Conservation (phyloP, 1,140 invertebrate genomes). For the Argopecten irradians region DNA sequence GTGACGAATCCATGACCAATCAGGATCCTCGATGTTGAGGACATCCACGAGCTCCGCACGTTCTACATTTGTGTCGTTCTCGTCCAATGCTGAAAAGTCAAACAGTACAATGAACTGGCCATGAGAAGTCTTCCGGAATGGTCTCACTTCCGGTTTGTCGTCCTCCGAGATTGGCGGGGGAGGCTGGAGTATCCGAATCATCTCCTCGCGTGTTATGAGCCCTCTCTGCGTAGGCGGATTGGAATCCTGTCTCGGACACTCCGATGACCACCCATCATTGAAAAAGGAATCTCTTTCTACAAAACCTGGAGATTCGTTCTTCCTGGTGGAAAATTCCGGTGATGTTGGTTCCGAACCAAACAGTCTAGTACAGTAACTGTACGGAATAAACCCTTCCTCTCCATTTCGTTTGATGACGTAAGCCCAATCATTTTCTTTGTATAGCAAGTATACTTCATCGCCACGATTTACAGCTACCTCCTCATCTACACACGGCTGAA, state of each 20-base stretch:
- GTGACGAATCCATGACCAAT: slow-evolving; percentile 96
- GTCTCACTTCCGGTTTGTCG: slow-evolving; percentile 77
- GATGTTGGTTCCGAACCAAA: slow-evolving; percentile 1
- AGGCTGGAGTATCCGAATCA: slow-evolving; percentile 31
- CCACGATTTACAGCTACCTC: slow-evolving; percentile 89
- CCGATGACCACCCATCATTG: background rate
- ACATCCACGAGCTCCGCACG: slow-evolving; percentile 96
- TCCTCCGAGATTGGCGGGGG: background rate
- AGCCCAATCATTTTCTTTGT: slow-evolving; percentile 97
- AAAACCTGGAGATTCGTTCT: background rate
- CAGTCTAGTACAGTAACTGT: slow-evolving; percentile 38
- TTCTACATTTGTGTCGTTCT: slow-evolving; percentile 96
- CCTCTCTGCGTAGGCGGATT: background rate
- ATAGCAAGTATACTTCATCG: slow-evolving; percentile 92
- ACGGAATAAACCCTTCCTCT: slow-evolving; percentile 95
- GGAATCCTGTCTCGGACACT: background rate
- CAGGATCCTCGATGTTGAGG: slow-evolving; percentile 93
- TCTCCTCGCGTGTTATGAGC: background rate
- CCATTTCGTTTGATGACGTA: slow-evolving; percentile 93
- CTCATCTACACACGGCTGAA: slow-evolving; percentile 95
- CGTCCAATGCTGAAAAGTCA: slow-evolving; percentile 93
- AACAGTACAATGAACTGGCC: slow-evolving; percentile 94
- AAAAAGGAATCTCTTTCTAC: slow-evolving; percentile 27
- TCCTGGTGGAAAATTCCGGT: background rate
- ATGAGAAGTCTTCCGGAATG: slow-evolving; percentile 94